Conservation (phyloP, 2,113 vertebrate genomes). For the Podarcis raffonei region DNA sequence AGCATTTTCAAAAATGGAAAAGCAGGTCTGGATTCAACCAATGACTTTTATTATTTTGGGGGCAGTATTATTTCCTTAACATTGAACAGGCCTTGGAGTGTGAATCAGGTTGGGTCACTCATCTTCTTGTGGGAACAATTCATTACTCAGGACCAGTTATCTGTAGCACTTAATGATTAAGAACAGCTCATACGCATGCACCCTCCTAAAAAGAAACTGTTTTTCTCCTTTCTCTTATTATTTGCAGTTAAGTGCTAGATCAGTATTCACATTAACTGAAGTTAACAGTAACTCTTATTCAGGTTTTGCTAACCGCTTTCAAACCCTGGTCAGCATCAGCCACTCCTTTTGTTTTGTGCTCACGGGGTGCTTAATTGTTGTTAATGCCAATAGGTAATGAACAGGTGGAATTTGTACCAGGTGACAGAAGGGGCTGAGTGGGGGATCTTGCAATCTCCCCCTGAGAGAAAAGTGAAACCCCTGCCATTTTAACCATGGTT, state of each 20-base stretch:
- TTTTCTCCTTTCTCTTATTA: background rate
- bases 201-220: background rate
- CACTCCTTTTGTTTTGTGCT: background rate
- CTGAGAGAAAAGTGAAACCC: too few relatives aligned
- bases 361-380: too few relatives aligned
- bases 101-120: slow-evolving; percentile 15
- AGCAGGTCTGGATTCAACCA: too few relatives aligned
- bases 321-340: background rate
- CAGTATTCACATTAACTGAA: background rate
- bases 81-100: slow-evolving; percentile 55
- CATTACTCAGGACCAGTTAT: background rate
- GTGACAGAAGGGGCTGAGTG: background rate
- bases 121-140: background rate
- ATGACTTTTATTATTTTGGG: too few relatives aligned
- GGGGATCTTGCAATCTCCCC: background rate
- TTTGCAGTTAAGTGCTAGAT: background rate
- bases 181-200: background rate
- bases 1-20: too few relatives aligned
- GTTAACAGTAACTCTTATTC: background rate
- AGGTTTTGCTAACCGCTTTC: background rate
- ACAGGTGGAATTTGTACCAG: background rate
- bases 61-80: slow-evolving; percentile 38
- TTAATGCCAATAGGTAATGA: background rate
- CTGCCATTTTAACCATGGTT: background rate
- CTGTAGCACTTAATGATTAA: background rate